Evolutionary conservation across 2,888 invertebrate species (phyloP).

Genomic region (Mechanitis mazaeus): DNA sequence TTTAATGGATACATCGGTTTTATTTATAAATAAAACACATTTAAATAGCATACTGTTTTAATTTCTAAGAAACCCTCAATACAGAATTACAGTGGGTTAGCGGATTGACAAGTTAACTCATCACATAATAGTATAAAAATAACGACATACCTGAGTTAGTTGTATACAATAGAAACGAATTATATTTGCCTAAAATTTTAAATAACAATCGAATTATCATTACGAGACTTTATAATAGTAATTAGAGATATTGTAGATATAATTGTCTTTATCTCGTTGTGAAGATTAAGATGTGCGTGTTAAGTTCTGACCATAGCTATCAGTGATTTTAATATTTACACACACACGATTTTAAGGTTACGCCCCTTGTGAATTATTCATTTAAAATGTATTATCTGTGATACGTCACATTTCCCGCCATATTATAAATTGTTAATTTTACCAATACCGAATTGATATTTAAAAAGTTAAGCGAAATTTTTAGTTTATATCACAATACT

Average conservation of each 20-base stretch:
- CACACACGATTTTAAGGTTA: too few species aligned
- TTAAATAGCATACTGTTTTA: slow-evolving; percentile 75
- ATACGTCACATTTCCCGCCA: too few species aligned
- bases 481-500: slow-evolving; percentile 52
- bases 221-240: slow-evolving; percentile 15
- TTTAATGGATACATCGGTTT: background rate
- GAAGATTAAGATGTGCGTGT: too few species aligned
- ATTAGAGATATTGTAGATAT: background rate
- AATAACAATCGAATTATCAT: slow-evolving; percentile 31
- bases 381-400: too few species aligned
- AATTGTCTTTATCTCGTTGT: too few species aligned
- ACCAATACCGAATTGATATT: slow-evolving; percentile 30
- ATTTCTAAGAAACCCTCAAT: slow-evolving; percentile 76
- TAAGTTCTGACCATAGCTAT: too few species aligned
- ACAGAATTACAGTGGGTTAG: slow-evolving; percentile 74
- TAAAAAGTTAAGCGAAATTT: slow-evolving; percentile 43
- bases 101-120: slow-evolving; percentile 70
- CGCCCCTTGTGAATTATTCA: too few species aligned
- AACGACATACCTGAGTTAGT: slow-evolving; percentile 58
- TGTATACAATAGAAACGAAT: slow-evolving; percentile 40
- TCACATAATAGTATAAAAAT: slow-evolving; percentile 71
- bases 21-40: slow-evolving; percentile 60
- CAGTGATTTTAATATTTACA: too few species aligned
- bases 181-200: slow-evolving; percentile 31
- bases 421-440: too few species aligned